These are phyloP conservation scores for Heliconius sara DNA, from an alignment of 2,888 invertebrate species.

Conservation along the genomic window DNA sequence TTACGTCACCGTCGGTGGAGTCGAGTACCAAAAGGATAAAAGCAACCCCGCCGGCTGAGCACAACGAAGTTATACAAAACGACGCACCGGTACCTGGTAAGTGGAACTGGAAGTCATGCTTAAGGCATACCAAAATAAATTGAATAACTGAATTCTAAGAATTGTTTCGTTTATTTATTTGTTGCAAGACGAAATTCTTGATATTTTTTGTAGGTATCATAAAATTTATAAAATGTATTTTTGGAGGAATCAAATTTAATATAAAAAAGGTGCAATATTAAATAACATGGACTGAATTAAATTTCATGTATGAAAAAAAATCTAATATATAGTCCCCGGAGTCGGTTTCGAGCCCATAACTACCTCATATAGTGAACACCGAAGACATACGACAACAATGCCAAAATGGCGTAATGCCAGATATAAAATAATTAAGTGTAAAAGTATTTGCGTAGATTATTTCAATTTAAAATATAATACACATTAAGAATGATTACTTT, in stretches of 20 bases:
- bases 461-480: not conserved
- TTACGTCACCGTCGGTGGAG: slow-evolving; percentile 50
- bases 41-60: slow-evolving; percentile 60
- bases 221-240: not conserved
- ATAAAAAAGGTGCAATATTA: not conserved
- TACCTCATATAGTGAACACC: not conserved
- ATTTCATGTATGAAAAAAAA: too few species aligned
- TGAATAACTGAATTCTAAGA: slow-evolving; percentile 15
- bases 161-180: slow-evolving; percentile 17
- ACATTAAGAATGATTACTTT: slow-evolving; percentile 11
- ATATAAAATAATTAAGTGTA: not conserved
- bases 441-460: not conserved
- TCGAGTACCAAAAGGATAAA: slow-evolving; percentile 63
- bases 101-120: slow-evolving; percentile 34
- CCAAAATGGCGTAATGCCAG: not conserved
- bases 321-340: not conserved
- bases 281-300: too few species aligned
- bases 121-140: not conserved
- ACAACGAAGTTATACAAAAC: slow-evolving; percentile 75
- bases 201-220: not conserved
- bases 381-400: not conserved
- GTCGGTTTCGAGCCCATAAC: not conserved
- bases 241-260: not conserved
- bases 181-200: not conserved
- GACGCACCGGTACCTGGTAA: slow-evolving; percentile 59